Conservation (phyloP, 1,140 invertebrate species). For the Leguminivora glycinivorella region DNA sequence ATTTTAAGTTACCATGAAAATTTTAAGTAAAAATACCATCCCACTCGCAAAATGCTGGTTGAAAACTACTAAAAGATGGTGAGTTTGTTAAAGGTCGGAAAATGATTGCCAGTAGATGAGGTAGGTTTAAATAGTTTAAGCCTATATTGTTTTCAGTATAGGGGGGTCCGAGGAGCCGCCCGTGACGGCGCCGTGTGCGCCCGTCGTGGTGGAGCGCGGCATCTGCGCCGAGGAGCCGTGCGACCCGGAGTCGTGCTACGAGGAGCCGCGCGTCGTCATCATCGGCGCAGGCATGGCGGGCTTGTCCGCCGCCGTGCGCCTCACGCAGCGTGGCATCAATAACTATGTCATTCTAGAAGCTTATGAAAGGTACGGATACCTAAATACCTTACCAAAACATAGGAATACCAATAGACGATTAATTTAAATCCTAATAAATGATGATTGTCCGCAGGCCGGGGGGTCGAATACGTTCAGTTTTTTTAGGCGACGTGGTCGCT, state of each 20-base stretch:
- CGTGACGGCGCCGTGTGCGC: conserved; percentile 49
- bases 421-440: conserved; percentile 5
- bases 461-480: conserved; percentile 84
- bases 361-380: conserved; percentile 80
- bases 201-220: conserved; percentile 55
- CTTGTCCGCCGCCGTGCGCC: conserved; percentile 82
- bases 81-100: background rate
- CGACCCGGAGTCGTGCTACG: conserved; percentile 64
- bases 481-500: conserved; percentile 84
- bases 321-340: conserved; percentile 81
- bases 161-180: conserved; percentile 50
- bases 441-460: conserved; percentile 69
- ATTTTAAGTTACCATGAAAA: background rate
- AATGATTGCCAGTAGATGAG: background rate
- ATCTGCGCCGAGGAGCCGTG: conserved; percentile 55
- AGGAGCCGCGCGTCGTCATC: conserved; percentile 83
- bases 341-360: conserved; percentile 84
- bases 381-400: too few relatives aligned
- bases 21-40: background rate
- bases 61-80: background rate
- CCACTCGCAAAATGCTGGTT: background rate
- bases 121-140: conserved; percentile 31
- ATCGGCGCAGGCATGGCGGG: conserved; percentile 86
- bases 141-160: conserved; percentile 18
- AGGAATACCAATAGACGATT: background rate